Evolutionary conservation across 2,888 invertebrate genomes (phyloP).

Genomic region (Yponomeuta malinellus): DNA sequence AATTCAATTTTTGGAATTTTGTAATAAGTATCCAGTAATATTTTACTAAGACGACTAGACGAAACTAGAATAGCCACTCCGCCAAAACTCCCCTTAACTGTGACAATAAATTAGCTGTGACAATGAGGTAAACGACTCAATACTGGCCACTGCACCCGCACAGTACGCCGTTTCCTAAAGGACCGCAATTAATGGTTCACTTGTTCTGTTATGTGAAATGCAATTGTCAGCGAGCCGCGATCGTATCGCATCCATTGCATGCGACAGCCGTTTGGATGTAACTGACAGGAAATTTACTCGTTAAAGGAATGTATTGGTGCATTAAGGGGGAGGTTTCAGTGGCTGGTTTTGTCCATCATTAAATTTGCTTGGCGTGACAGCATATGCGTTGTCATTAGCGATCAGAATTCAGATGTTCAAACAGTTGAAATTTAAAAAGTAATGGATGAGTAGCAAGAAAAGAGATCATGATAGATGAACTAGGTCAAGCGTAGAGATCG

Average conservation of each 20-base stretch:
- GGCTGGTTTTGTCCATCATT: no score
- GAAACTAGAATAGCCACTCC: neutral
- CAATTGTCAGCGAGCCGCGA: neutral
- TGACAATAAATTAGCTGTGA: neutral
- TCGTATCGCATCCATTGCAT: neutral
- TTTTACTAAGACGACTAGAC: neutral
- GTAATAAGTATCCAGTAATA: no score
- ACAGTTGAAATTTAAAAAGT: no score
- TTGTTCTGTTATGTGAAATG: neutral
- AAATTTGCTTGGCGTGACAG: neutral
- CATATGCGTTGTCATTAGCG: neutral
- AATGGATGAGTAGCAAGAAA: no score
- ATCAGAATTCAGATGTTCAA: no score
- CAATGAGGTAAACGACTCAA: neutral
- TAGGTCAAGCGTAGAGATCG: no score
- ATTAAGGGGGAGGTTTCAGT: no score
- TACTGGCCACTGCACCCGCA: neutral
- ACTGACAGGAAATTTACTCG: neutral
- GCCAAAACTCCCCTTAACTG: neutral
- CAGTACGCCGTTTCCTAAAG: neutral
- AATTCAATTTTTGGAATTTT: no score
- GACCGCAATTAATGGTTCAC: neutral
- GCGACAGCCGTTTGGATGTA: neutral
- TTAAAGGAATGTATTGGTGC: neutral
- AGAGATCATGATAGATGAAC: no score